A percentile compares a stretch with the other conserved stretches of the same genome.
Conservation (phyloP, 2,797 vertebrate genomes). For the Gorsachius magnificus region DNA sequence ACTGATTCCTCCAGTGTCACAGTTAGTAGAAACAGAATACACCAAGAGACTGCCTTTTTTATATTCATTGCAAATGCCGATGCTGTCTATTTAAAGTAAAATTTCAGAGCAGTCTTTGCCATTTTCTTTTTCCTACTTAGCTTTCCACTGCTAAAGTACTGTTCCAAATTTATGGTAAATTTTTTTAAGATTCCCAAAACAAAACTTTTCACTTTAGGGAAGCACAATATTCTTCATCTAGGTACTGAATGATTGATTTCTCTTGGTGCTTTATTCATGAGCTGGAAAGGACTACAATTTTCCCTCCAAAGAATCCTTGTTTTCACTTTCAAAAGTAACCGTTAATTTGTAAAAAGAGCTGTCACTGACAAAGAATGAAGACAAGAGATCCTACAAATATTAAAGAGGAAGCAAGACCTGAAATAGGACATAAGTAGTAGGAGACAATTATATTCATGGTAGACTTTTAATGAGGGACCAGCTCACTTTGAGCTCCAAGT, state of each 20-base stretch:
- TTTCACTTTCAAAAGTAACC: neutral
- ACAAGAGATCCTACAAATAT: neutral
- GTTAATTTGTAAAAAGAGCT: slow-evolving; percentile 1
- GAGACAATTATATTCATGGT: neutral
- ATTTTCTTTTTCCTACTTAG: neutral
- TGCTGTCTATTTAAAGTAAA: neutral
- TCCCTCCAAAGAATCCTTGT: neutral
- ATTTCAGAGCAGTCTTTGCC: neutral
- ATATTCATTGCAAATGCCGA: neutral
- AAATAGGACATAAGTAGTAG: neutral
- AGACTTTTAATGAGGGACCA: neutral
- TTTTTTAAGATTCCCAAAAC: neutral
- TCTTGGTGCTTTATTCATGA: neutral
- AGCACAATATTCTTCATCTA: neutral
- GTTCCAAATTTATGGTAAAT: neutral
- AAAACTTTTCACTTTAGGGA: neutral
- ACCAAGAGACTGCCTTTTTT: neutral
- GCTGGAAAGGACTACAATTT: neutral
- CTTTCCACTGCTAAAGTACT: neutral
- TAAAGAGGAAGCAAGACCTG: neutral
- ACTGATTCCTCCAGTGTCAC: neutral
- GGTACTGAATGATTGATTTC: neutral
- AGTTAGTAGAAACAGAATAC: neutral
- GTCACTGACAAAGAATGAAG: neutral
- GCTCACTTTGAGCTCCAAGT: neutral